phyloP scores from a whole-genome alignment of 2,888 invertebrate genomes.

The Melitaea athalia region DNA sequence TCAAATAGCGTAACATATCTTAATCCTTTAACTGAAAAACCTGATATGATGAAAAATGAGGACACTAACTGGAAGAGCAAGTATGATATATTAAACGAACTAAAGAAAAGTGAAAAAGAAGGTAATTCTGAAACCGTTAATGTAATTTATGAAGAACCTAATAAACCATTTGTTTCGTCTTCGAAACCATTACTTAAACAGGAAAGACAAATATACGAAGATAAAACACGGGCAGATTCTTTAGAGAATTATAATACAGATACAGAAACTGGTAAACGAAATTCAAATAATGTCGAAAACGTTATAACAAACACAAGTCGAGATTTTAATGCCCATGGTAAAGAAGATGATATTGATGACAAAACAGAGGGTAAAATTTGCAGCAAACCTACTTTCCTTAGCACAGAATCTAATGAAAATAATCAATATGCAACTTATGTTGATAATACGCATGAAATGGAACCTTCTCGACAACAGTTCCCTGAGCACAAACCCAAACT shows the following conservation, averaged over 20 bases:
- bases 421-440: not conserved
- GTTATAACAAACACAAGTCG: not conserved
- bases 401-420: not conserved
- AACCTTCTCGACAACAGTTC: not conserved
- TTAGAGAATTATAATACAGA: not conserved
- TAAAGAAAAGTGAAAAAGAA: conserved; percentile 61
- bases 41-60: conserved; percentile 23
- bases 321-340: not conserved
- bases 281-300: not conserved
- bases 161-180: not conserved
- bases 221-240: not conserved
- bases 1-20: conserved; percentile 41
- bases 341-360: too few species aligned
- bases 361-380: not conserved
- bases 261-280: not conserved
- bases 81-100: conserved; percentile 68
- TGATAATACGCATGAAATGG: not conserved
- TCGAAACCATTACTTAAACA: not conserved
- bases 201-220: not conserved
- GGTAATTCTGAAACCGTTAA: not conserved
- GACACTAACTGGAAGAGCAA: conserved; percentile 71
- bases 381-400: not conserved
- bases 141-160: not conserved
- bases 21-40: conserved; percentile 11
- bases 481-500: not conserved